Evolutionary conservation across 2,113 vertebrate species (phyloP), one percentile per base, ranked within the genome.

Genomic region (Tachuris rubrigastra): DNA sequence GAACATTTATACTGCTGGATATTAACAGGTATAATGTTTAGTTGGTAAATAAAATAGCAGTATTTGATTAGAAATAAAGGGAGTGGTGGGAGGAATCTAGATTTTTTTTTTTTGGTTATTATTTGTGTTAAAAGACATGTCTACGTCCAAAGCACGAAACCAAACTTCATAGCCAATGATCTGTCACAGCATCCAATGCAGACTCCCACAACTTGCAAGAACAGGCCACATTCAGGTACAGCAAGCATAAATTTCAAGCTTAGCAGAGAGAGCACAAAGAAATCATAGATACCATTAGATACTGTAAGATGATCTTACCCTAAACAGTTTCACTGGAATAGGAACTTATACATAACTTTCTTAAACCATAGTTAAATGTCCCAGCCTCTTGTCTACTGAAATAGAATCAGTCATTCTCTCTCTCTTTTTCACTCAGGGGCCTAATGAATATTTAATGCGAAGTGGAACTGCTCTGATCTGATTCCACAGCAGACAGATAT

Each of bases 381-480:
- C 49, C 65, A 91, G 87, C 11, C 31, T 89, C 87, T 81, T 58
- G 37, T 31, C 78, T 91, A 37, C 73, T 30, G 52, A 94, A 94
- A 91, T 47, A 81, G 77, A 85, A 78, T 55, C 58, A 69, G 37
- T 46, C 47, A 58, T 91, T 84, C 62, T 75, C 53, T 74, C 62
- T 41, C 72, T 53, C 63, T 67, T 89, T 85, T 88, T 76, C 78
- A 90, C 75, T 94, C 72, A 90, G 31, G 31, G 82, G 18, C 41
- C 62, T 85, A 76, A 93, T 96, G 52, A 95, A 95, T 95, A 73
- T 73, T 95, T 92, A 85, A 91, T 76, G 15, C 33, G 65, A 82
- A 91, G 62, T 82, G 44, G 77, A 72, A 60, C 81, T 60, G 62
- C 79, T 88, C 85, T 83, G 67, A 68, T 72, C 39, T 79, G 52